Evolutionary conservation across 2,113 vertebrate genomes (phyloP).

Genomic region (Parus major): DNA sequence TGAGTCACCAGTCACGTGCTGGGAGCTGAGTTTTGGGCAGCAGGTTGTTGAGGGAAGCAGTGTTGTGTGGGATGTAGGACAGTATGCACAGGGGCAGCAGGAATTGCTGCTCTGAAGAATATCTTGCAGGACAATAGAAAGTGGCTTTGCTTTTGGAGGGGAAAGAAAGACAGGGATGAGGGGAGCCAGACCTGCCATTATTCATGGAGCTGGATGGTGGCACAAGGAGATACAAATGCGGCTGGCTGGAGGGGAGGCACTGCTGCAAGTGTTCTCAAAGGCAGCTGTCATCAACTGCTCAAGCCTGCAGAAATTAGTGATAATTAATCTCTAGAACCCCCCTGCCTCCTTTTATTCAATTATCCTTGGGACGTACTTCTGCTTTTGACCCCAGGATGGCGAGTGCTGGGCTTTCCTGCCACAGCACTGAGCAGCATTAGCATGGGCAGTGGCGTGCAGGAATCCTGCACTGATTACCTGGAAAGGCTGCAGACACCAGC

Average conservation of each 20-base stretch:
- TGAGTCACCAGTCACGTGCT: neutral
- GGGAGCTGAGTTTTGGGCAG: neutral
- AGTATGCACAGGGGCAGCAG: neutral
- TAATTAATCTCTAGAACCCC: conserved; percentile 32
- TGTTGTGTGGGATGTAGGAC: fast-evolving
- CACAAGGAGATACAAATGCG: fast-evolving
- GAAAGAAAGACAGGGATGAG: neutral
- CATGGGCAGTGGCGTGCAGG: neutral
- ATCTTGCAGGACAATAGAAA: neutral
- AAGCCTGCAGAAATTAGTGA: neutral
- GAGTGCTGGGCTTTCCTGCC: conserved; percentile 19
- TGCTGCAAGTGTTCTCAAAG: neutral
- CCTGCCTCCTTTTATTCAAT: neutral
- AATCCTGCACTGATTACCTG: conserved; percentile 40
- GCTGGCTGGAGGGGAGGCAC: no score
- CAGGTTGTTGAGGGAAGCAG: neutral
- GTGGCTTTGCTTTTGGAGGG: neutral
- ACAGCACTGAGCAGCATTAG: neutral
- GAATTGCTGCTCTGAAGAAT: neutral
- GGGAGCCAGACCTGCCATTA: neutral
- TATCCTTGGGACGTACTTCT: neutral
- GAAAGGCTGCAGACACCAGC: conserved; percentile 31
- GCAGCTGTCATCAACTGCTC: neutral
- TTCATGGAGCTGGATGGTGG: neutral
- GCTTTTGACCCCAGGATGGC: neutral